phyloP scores from a whole-genome alignment of 2,888 invertebrate genomes.

The Zaprionus bogoriensis region DNA sequence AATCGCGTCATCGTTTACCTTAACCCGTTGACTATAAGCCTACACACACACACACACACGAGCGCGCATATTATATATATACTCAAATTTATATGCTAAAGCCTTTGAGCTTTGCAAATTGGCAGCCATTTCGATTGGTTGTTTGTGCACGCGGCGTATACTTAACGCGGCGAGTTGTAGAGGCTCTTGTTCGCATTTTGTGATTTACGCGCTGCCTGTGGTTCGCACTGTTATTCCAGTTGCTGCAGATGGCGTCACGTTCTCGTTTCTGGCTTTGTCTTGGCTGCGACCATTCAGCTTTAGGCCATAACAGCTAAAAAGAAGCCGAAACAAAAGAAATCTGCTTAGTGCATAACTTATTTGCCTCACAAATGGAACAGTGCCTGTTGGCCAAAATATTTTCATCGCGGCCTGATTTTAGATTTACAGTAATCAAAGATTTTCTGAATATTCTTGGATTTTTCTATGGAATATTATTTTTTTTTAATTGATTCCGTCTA shows the following conservation, averaged over 20 bases:
- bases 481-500: too few relatives aligned
- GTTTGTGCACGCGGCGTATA: slow-evolving; percentile 21
- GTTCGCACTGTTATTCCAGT: background rate
- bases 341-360: slow-evolving; percentile 28
- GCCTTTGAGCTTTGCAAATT: background rate
- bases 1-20: slow-evolving; percentile 19
- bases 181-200: slow-evolving; percentile 15
- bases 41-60: background rate
- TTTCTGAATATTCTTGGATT: too few relatives aligned
- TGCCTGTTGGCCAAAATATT: slow-evolving; percentile 20
- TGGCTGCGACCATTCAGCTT: slow-evolving; percentile 7
- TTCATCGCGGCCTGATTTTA: slow-evolving; percentile 4
- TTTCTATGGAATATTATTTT: too few relatives aligned
- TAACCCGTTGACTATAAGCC: background rate
- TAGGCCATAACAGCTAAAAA: slow-evolving; percentile 18
- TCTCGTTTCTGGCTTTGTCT: slow-evolving; percentile 7
- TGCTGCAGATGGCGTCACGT: slow-evolving; percentile 42
- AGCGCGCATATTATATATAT: background rate
- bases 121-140: background rate
- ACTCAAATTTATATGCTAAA: too few relatives aligned
- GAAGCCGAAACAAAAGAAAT: background rate
- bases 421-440: too few relatives aligned
- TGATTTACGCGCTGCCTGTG: slow-evolving; percentile 33
- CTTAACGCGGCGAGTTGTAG: slow-evolving; percentile 17
- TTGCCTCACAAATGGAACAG: slow-evolving; percentile 12